phyloP scores from a whole-genome alignment of 2,888 invertebrate genomes.

The Argynnis bischoffii region DNA sequence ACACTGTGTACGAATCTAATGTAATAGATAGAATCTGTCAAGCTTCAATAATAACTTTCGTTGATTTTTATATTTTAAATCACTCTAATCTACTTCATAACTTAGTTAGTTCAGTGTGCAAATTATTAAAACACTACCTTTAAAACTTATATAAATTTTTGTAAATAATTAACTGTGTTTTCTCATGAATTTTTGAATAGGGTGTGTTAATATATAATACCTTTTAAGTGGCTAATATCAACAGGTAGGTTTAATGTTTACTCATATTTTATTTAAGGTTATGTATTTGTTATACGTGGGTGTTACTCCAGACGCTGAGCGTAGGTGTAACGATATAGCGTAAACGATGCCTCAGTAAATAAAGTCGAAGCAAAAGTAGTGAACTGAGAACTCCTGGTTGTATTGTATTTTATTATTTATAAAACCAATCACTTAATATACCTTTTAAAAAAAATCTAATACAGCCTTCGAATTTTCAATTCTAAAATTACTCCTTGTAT shows the following conservation, averaged over 20 bases:
- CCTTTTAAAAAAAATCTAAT: too few species aligned
- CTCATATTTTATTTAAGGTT: constrained; percentile 40
- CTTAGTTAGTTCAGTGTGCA: constrained; percentile 5
- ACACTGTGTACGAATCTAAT: constrained; percentile 62
- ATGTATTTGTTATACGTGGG: constrained; percentile 53
- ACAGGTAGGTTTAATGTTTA: constrained; percentile 66
- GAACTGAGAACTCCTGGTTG: constrained; percentile 1
- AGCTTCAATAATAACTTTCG: constrained; percentile 62
- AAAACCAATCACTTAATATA: too few species aligned
- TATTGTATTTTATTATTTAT: not conserved
- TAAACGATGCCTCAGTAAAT: constrained; percentile 59
- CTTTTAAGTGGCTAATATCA: constrained; percentile 50
- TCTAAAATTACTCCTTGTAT: too few species aligned
- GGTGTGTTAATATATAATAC: constrained; percentile 26
- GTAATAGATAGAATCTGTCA: constrained; percentile 63
- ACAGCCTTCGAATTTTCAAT: too few species aligned
- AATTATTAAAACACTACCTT: not conserved
- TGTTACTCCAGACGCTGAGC: constrained; percentile 69
- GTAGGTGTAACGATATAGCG: constrained; percentile 68
- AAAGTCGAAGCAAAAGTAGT: constrained; percentile 38
- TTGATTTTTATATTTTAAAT: constrained; percentile 41
- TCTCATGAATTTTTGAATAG: constrained; percentile 20
- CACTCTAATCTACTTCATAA: not conserved
- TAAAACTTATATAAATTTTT: not conserved
- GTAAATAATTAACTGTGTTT: constrained; percentile 4